phyloP scores from a whole-genome alignment of 92 coral and sea anemone species.

The Palythoa caribaeorum region DNA sequence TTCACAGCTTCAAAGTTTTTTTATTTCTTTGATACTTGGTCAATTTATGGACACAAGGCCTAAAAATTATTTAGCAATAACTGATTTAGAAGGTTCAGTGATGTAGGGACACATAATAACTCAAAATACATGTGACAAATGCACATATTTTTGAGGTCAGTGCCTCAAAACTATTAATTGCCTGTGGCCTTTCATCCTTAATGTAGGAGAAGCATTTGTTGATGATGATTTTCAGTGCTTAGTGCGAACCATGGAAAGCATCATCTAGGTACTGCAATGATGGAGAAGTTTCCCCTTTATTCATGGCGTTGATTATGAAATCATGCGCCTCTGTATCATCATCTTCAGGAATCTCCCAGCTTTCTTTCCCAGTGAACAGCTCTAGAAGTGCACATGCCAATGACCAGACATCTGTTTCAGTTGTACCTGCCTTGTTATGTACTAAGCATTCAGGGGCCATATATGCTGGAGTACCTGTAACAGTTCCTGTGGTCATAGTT shows the following conservation, averaged over 20 bases:
- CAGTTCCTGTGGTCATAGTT: constrained; percentile 9
- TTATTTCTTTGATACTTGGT: neutral
- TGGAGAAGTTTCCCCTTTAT: constrained; percentile 1
- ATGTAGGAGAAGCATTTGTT: constrained; percentile 3
- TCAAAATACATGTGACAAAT: constrained; percentile 4
- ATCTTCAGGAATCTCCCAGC: constrained; percentile 17
- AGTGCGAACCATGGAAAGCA: neutral
- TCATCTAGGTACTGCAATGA: neutral
- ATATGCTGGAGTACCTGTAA: neutral
- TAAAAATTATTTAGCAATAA: constrained; percentile 1
- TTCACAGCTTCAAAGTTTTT: neutral
- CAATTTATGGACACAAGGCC: neutral
- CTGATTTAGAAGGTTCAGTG: constrained; percentile 1
- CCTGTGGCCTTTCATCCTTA: constrained; percentile 2
- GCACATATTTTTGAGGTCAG: constrained; percentile 3
- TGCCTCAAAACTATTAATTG: constrained; percentile 14
- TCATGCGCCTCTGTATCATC: constrained; percentile 13
- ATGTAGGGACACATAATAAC: constrained; percentile 12
- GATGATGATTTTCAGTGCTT: neutral
- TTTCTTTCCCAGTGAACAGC: constrained; percentile 1
- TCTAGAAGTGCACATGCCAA: constrained; percentile 1
- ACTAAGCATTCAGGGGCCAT: neutral
- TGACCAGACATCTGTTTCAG: constrained; percentile 1
- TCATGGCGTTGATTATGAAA: constrained; percentile 11
- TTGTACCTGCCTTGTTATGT: neutral